Conservation (phyloP, 1,140 invertebrate genomes). For the Pseudoatta argentina region DNA sequence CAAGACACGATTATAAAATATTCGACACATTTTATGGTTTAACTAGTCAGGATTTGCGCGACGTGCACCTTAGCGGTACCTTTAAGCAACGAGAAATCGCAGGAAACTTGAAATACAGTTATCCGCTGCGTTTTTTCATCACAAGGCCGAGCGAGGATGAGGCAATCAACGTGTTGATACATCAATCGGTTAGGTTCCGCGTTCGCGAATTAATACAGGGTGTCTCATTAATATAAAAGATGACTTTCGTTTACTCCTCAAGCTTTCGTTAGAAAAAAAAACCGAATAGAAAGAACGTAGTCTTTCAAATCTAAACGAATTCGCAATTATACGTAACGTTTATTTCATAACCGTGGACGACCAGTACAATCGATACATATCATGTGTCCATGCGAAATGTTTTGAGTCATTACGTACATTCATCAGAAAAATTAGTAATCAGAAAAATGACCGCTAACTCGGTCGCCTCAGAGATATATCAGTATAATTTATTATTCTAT, state of each 20-base stretch:
- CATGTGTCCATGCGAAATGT: background rate
- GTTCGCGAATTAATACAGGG: constrained; percentile 63
- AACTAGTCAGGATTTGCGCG: constrained; percentile 30
- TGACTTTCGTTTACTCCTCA: background rate
- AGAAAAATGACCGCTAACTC: background rate
- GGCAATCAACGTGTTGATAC: constrained; percentile 61
- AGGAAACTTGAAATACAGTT: constrained; percentile 65
- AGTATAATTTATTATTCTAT: constrained; percentile 10
- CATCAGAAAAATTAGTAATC: background rate
- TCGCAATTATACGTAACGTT: background rate
- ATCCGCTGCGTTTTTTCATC: constrained; percentile 57
- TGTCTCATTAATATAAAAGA: constrained; percentile 12
- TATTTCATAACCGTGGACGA: background rate
- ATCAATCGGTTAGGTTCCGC: constrained; percentile 64
- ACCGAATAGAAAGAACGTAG: background rate
- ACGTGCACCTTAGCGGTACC: constrained; percentile 38
- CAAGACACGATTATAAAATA: constrained; percentile 1
- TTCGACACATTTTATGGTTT: constrained; percentile 15
- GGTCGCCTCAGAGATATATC: background rate
- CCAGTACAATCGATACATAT: background rate
- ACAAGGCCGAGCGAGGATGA: constrained; percentile 60
- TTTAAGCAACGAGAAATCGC: constrained; percentile 54
- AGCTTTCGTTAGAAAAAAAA: background rate
- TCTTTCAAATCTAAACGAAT: constrained; percentile 1
- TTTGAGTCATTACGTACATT: background rate